Conservation (phyloP, 2,888 invertebrate species). For the Trichogramma evanescens region DNA sequence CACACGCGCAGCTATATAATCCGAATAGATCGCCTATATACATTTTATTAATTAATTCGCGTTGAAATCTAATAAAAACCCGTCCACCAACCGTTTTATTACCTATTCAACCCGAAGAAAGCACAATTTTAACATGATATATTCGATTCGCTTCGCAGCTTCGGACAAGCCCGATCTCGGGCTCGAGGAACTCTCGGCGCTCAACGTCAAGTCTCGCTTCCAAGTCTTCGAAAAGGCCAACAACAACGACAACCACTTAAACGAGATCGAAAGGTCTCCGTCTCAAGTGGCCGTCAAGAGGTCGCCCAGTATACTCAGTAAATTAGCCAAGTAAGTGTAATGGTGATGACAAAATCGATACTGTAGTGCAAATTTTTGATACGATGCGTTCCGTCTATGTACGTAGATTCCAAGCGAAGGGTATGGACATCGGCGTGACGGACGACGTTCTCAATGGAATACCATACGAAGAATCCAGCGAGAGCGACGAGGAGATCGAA, state of each 20-base stretch:
- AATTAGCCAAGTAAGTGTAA: constrained; percentile 65
- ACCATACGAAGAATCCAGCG: constrained; percentile 63
- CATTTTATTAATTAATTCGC: too few relatives aligned
- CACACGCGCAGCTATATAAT: too few relatives aligned
- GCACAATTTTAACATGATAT: too few relatives aligned
- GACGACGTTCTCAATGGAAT: constrained; percentile 71
- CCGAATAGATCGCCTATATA: too few relatives aligned
- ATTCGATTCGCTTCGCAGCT: constrained; percentile 50
- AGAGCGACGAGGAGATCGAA: constrained; percentile 61
- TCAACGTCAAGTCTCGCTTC: constrained; percentile 80
- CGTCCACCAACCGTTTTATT: too few relatives aligned
- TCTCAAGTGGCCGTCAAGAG: constrained; percentile 56
- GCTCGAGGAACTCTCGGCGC: constrained; percentile 69
- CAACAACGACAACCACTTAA: constrained; percentile 40
- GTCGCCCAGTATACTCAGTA: constrained; percentile 70
- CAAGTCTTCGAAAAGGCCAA: constrained; percentile 69
- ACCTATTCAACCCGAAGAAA: too few relatives aligned
- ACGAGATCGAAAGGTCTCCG: constrained; percentile 49
- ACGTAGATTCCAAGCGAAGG: constrained; percentile 70
- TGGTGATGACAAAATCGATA: constrained; percentile 8
- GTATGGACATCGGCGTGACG: constrained; percentile 72
- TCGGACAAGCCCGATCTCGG: constrained; percentile 82
- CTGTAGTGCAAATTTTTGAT: constrained; percentile 17
- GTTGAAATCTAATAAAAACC: too few relatives aligned
- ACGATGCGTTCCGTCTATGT: constrained; percentile 22